Evolutionary conservation across 2,888 invertebrate genomes (phyloP).

Genomic region (Scrobipalpa atriplicella): DNA sequence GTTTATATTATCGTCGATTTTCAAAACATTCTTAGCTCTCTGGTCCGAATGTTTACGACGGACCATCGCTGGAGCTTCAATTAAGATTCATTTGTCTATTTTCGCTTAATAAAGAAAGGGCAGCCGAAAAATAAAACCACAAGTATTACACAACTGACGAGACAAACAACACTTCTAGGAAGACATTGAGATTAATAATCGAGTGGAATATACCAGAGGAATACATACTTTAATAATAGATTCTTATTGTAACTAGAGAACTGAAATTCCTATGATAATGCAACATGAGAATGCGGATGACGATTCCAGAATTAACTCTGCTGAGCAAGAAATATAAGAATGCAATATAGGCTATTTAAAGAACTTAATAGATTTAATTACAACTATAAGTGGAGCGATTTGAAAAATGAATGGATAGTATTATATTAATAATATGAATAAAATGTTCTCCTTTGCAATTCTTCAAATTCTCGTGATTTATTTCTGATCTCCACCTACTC

Average conservation of each 20-base stretch:
- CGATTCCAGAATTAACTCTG: slow-evolving; percentile 31
- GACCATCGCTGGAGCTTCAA: slow-evolving; percentile 43
- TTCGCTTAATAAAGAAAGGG: slow-evolving; percentile 49
- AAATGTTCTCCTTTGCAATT: background rate
- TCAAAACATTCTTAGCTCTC: slow-evolving; percentile 24
- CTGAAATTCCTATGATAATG: slow-evolving; percentile 44
- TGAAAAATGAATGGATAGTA: background rate
- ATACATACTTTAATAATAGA: slow-evolving; percentile 1
- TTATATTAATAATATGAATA: background rate
- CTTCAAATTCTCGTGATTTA: slow-evolving; percentile 32
- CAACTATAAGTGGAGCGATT: background rate
- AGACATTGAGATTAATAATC: slow-evolving; percentile 7
- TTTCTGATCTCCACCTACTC: slow-evolving; percentile 39
- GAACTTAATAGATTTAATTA: background rate
- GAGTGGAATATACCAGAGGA: slow-evolving; percentile 24
- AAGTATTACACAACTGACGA: slow-evolving; percentile 21
- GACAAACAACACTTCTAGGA: slow-evolving; percentile 20
- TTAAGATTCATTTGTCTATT: slow-evolving; percentile 57
- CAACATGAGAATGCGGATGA: slow-evolving; percentile 54
- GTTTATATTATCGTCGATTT: background rate
- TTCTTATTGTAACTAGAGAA: slow-evolving; percentile 28
- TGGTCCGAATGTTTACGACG: slow-evolving; percentile 36
- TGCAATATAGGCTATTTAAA: slow-evolving; percentile 26
- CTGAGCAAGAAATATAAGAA: slow-evolving; percentile 31
- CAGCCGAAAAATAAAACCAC: slow-evolving; percentile 50